Base-by-base conservation (phyloP, 2,888 invertebrate genomes). In the Erynnis tages region DNA sequence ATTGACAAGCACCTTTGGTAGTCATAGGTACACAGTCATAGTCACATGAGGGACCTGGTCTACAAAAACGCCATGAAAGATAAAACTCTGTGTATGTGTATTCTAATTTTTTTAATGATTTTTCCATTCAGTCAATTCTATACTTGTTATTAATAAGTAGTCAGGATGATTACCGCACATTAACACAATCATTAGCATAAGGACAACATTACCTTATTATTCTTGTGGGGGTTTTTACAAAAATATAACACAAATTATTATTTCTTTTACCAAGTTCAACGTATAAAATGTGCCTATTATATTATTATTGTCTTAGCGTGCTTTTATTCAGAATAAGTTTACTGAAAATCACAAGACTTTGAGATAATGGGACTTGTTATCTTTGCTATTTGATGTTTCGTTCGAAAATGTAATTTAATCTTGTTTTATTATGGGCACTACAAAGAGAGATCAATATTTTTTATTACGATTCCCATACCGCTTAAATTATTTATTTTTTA, bases 121-220 rank as follows among this genome's bases (percentile, higher is more conserved):
- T n/a, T 75, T 73, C 67, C 65, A 69, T 10, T 70, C 71, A 67
- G 68, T 63, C 63, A 66, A 68, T 67, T 66, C n/a, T n/a, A n/a
- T n/a, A n/a, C n/a, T n/a, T n/a, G n/a, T n/a, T n/a, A n/a, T n/a
- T n/a, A n/a, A n/a, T n/a, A n/a, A n/a, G n/a, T n/a, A n/a, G n/a
- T n/a, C n/a, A n/a, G n/a, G n/a, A n/a, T n/a, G n/a, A n/a, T n/a
- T n/a, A n/a, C n/a, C n/a, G n/a, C n/a, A n/a, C n/a, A n/a, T n/a
- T n/a, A n/a, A n/a, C n/a, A n/a, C 4, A 10, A 29, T 30, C 17
- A 16, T 43, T 43, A 43, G 19, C 43, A 29, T 43, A 43, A 43
- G 29, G 19, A n/a, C 8, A 19, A 30, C 17, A 19, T 30, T 30
- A 30, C 13, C 30, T 44, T 44, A 21, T 13, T 30, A 44, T n/a